Evolutionary conservation across 2,113 vertebrate genomes (phyloP), one percentile per base, ranked within the genome.

Genomic region (Otocyon megalotis): DNA sequence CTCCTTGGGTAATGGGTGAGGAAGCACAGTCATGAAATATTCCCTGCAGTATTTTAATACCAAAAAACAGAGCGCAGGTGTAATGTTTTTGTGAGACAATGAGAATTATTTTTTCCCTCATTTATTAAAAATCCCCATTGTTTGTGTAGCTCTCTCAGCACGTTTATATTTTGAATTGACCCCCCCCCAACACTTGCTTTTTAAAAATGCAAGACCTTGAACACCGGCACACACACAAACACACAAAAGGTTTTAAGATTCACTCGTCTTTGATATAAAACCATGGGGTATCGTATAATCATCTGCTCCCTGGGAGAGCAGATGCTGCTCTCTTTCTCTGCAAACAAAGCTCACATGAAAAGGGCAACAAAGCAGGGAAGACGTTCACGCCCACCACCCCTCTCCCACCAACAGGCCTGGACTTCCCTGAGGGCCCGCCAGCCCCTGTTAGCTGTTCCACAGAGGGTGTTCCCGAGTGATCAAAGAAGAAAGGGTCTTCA

Each of bases 291-390:
- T 92, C 80, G 83, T 94, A 32, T 97, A 84, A 96, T 96, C 93
- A 92, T 93, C 86, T 94, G 88, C 80, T 95, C 54, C 80, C 80
- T 87, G 48, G 1, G 96, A 94, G 93, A 97, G 69, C 92, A 97
- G 96, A 92, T 88, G 92, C 87, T 83, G 69, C 63, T 85, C 22
- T 90, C 88, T 98, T 93, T 96, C 71, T 63, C 37, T 14, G 72
- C 89, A 96, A 58, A 97, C 92, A 97, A 90, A 97, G 96, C 93
- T 94, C 94, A 32, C 69, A 90, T 93, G 69, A 54, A 93, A 95
- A 95, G 93, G 95, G 81, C 90, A 96, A 43, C 90, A 79, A 62
- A 69, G 84, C 84, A 81, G 88, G 74, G 81, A 97, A 54, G 76
- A 91, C 96, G 77, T 92, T 81, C 90, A 58, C 17, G 8, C 89